Evolutionary conservation across 1,140 invertebrate species (phyloP).

Genomic region (Venturia canescens): DNA sequence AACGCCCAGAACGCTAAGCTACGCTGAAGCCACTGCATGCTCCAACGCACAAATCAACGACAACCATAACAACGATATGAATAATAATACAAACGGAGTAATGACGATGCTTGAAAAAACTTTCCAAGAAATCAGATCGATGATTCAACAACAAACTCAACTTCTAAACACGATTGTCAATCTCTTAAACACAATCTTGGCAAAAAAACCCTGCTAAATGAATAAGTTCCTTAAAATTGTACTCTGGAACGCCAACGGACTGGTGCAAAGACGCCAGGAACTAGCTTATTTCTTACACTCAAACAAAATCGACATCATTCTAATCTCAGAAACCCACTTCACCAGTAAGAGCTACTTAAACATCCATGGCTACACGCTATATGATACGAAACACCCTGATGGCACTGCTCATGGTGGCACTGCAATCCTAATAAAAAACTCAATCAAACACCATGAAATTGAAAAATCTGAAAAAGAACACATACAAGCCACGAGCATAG

Average conservation of each 20-base stretch:
- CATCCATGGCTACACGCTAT: background rate
- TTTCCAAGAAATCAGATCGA: background rate
- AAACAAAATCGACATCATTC: conserved; percentile 50
- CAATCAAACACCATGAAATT: conserved; percentile 15
- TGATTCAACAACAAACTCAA: background rate
- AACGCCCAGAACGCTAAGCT: no score
- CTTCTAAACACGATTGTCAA: background rate
- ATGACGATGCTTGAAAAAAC: background rate
- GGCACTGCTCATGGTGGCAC: conserved; percentile 52
- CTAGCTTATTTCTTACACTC: conserved; percentile 47
- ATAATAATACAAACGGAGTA: no score
- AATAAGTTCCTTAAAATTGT: background rate
- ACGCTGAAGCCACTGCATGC: no score
- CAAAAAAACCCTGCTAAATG: conserved; percentile 9
- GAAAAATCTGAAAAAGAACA: background rate
- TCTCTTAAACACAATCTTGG: conserved; percentile 24
- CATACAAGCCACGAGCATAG: background rate
- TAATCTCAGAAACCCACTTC: conserved; percentile 46
- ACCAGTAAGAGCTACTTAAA: conserved; percentile 40
- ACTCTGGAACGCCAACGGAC: conserved; percentile 55
- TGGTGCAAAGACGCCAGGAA: conserved; percentile 52
- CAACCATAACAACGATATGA: no score
- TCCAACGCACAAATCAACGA: no score
- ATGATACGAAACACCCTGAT: background rate
- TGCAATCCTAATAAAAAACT: conserved; percentile 14